These are phyloP conservation scores for Aphelenchoides fujianensis DNA, from an alignment of 1,140 invertebrate genomes.

Conservation along the genomic window DNA sequence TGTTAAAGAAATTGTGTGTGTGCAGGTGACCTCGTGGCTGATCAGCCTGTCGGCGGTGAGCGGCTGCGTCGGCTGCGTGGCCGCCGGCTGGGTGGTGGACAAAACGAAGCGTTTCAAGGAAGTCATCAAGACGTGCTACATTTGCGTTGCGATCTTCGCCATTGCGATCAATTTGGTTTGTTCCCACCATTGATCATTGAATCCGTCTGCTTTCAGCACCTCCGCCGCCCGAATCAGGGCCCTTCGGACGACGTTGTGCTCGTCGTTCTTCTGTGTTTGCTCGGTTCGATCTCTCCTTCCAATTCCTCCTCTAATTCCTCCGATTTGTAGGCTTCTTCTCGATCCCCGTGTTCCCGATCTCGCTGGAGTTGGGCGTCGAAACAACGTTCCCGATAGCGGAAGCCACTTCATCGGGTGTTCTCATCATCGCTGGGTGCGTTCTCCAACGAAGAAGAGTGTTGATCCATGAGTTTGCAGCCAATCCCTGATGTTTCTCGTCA, in stretches of 20 bases:
- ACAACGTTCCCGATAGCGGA: conserved; percentile 52
- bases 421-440: conserved; percentile 47
- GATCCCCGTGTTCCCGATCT: conserved; percentile 50
- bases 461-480: conserved; percentile 30
- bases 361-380: conserved; percentile 48
- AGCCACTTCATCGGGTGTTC: conserved; percentile 48
- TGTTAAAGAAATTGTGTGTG: no score
- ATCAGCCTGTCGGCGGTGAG: conserved; percentile 44
- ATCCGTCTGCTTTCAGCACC: no score
- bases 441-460: conserved; percentile 13
- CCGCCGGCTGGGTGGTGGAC: conserved; percentile 42
- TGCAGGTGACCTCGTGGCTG: conserved; percentile 36
- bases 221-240: conserved; percentile 27
- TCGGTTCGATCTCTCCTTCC: conserved; percentile 21
- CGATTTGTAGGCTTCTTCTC: conserved; percentile 33
- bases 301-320: neutral
- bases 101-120: conserved; percentile 48
- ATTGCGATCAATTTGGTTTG: conserved; percentile 36
- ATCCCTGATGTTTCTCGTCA: conserved; percentile 40
- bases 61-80: conserved; percentile 34
- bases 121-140: conserved; percentile 44
- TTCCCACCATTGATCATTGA: no score
- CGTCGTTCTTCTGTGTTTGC: conserved; percentile 29
- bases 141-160: conserved; percentile 44
- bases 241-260: conserved; percentile 27